Evolutionary conservation across 1,140 invertebrate species (phyloP).

Genomic region (Sycobia sp.): DNA sequence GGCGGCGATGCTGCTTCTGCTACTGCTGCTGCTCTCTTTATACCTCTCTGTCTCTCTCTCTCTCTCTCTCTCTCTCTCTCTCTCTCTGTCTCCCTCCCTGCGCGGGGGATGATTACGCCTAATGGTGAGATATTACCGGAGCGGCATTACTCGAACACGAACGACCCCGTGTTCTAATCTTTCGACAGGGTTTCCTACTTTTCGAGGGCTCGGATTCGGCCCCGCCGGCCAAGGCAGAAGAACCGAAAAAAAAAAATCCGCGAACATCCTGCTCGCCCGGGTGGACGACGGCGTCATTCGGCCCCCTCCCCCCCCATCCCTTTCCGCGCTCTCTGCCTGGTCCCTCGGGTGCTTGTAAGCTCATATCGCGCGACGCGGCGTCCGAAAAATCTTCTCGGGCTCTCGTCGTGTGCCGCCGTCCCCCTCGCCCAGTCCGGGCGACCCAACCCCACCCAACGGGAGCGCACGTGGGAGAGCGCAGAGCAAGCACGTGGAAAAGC

Average conservation of each 20-base stretch:
- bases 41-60: too few species aligned
- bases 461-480: too few species aligned
- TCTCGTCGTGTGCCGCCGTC: too few species aligned
- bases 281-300: background rate
- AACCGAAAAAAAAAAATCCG: too few species aligned
- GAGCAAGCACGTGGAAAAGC: background rate
- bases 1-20: constrained; percentile 39
- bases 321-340: background rate
- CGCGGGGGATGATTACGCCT: constrained; percentile 62
- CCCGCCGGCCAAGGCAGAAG: constrained; percentile 9
- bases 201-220: constrained; percentile 14
- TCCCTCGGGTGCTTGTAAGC: background rate
- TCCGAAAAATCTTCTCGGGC: constrained; percentile 13
- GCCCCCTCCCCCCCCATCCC: background rate
- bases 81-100: too few species aligned
- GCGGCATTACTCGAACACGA: constrained; percentile 60
- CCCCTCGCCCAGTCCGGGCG: too few species aligned
- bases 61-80: too few species aligned
- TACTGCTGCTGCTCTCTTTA: too few species aligned
- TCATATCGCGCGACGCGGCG: background rate
- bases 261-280: background rate
- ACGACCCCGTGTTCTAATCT: constrained; percentile 59
- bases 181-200: constrained; percentile 52
- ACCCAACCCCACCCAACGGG: too few species aligned
- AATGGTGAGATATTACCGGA: constrained; percentile 63